These are phyloP conservation scores for Pheucticus melanocephalus DNA, from an alignment of 2,113 vertebrate genomes.

Conservation along the genomic window DNA sequence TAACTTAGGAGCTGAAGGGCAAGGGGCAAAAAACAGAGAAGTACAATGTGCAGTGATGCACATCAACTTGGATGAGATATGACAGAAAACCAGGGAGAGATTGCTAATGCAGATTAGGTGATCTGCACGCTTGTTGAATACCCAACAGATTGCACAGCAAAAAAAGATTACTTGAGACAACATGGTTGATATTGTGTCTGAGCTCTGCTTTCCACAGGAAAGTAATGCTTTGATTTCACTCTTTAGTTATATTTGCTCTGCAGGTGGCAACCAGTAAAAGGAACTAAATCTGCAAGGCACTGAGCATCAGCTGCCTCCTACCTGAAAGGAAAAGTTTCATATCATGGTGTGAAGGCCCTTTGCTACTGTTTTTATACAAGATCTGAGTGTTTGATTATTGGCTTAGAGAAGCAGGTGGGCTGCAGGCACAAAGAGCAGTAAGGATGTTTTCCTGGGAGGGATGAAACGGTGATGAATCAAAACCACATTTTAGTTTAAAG, in stretches of 20 bases:
- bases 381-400: neutral
- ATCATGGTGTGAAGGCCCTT: neutral
- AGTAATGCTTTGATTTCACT: slow-evolving; percentile 7
- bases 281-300: neutral
- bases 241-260: neutral
- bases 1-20: neutral
- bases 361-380: neutral
- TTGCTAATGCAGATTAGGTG: neutral
- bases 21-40: neutral
- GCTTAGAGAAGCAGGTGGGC: neutral
- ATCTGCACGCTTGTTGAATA: rapidly evolving
- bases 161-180: neutral
- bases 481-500: neutral
- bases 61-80: neutral
- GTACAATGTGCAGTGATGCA: neutral
- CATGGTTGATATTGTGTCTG: neutral
- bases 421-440: neutral
- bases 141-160: neutral
- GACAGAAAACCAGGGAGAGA: neutral
- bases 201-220: neutral
- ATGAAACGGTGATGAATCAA: neutral
- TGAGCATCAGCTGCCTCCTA: neutral
- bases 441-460: neutral
- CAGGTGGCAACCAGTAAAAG: neutral
- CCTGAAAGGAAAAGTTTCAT: neutral